A percentile compares a stretch with the other conserved stretches of the same genome.
These are phyloP conservation scores for Euzetes globulus DNA, from an alignment of 2,888 invertebrate species.

Conservation along the genomic window DNA sequence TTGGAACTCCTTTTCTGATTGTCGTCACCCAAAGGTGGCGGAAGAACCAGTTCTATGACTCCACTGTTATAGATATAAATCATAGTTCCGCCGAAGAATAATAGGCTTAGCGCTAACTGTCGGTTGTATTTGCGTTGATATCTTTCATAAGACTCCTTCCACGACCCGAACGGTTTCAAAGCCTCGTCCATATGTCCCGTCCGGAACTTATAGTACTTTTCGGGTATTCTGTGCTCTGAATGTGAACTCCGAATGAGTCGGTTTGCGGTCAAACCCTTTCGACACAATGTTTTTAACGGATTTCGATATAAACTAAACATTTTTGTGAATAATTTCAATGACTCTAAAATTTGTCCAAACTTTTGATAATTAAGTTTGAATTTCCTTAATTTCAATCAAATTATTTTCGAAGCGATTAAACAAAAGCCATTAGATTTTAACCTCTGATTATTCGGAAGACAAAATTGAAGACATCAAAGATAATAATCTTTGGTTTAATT, in stretches of 20 bases:
- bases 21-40: conserved; percentile 29
- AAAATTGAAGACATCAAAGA: too few relatives aligned
- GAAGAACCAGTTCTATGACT: conserved; percentile 26
- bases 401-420: too few relatives aligned
- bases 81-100: conserved; percentile 28
- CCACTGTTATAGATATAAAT: conserved; percentile 19
- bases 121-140: conserved; percentile 63
- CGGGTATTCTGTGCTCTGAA: conserved; percentile 4
- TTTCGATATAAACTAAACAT: neutral
- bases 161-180: conserved; percentile 67
- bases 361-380: too few relatives aligned
- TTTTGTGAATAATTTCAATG: neutral
- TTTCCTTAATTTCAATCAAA: too few relatives aligned
- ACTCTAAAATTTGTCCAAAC: too few relatives aligned
- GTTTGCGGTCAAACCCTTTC: neutral
- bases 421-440: too few relatives aligned
- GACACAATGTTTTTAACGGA: neutral
- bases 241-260: neutral
- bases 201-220: conserved; percentile 17
- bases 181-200: conserved; percentile 60
- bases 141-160: conserved; percentile 61
- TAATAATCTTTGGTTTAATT: too few relatives aligned
- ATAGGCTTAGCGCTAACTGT: conserved; percentile 49
- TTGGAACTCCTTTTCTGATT: neutral
- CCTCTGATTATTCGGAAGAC: too few relatives aligned